Percentiles rank a stretch among this genome's conserved stretches.
These are phyloP conservation scores for Sapajus apella DNA, from an alignment of 2,113 vertebrate species.

Conservation along the genomic window DNA sequence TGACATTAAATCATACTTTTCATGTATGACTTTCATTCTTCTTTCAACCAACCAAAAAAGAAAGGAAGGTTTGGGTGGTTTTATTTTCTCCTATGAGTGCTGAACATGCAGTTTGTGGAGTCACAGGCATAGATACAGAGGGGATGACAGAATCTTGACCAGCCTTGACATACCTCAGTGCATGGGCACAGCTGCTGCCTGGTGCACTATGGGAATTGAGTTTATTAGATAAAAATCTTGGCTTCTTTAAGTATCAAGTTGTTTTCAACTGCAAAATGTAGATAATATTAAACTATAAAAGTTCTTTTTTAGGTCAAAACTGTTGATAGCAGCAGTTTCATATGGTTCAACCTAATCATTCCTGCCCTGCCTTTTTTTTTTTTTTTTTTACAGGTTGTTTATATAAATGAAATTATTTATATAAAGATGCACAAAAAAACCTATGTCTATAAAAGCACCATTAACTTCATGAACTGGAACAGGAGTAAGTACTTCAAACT, in stretches of 20 bases:
- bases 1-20: not conserved
- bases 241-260: not conserved
- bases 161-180: fast-evolving
- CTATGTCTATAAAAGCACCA: not conserved
- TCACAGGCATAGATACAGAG: not conserved
- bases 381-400: not conserved
- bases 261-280: slow-evolving; percentile 14
- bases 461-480: not conserved
- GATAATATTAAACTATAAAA: not conserved
- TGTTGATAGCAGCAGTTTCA: not conserved
- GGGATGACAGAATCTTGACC: not conserved
- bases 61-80: not conserved
- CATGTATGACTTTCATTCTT: not conserved
- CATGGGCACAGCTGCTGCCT: not conserved
- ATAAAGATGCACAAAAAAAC: not conserved
- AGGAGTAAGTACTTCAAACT: not conserved
- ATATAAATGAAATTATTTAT: not conserved
- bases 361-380: not conserved
- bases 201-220: not conserved
- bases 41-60: not conserved
- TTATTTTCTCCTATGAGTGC: not conserved
- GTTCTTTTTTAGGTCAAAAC: not conserved
- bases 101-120: not conserved
- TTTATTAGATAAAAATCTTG: not conserved
- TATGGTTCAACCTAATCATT: not conserved